Evolutionary conservation across 2,113 vertebrate genomes (phyloP).

Genomic region (Formicarius rufipectus): DNA sequence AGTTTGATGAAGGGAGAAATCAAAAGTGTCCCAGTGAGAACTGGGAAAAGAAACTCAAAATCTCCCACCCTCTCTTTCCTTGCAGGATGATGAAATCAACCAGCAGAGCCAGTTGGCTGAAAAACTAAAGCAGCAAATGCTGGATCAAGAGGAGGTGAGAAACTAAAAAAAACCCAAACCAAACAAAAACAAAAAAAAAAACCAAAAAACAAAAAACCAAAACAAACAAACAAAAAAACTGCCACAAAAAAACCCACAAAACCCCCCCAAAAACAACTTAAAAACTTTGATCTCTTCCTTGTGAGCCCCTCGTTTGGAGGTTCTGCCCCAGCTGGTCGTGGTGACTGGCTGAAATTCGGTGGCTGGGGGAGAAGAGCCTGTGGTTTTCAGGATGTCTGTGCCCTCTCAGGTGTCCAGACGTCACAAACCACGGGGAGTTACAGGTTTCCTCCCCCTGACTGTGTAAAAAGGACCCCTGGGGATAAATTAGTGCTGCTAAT

Average conservation of each 20-base stretch:
- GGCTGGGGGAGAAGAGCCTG: no score
- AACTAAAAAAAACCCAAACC: background rate
- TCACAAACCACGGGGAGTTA: background rate
- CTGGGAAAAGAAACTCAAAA: background rate
- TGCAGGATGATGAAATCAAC: slow-evolving; percentile 97
- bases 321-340: no score
- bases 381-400: background rate
- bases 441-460: background rate
- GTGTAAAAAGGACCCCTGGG: background rate
- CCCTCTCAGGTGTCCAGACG: background rate
- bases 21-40: background rate
- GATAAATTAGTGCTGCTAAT: background rate
- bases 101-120: slow-evolving; percentile 93
- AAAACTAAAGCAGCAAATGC: slow-evolving; percentile 91
- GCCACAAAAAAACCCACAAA: no score
- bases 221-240: no score
- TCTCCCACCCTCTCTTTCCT: background rate
- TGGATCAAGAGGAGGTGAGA: slow-evolving; percentile 94
- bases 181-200: no score
- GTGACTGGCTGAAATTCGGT: no score
- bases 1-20: background rate
- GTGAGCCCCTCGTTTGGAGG: no score
- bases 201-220: no score
- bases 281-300: no score
- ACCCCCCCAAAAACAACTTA: no score